Base-by-base conservation (phyloP, 1,140 invertebrate species). In the Eumeta japonica region DNA sequence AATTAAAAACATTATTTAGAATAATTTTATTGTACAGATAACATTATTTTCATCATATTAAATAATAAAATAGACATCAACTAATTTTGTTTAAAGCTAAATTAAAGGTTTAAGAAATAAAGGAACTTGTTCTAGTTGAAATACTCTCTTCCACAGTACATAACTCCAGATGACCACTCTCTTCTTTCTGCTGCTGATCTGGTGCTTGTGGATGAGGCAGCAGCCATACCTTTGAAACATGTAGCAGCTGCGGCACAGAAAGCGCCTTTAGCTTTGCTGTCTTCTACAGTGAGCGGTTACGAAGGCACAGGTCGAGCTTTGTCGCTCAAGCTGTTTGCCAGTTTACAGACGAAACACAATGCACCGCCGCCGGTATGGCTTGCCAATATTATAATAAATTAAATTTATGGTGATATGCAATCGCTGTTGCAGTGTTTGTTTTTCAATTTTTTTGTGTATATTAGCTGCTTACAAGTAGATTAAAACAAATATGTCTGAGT, bases 231-330 rank as follows among this genome's bases (percentile, higher is more conserved):
- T 0, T 74, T 99, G 31, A 90, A 93, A 0, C 82, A 93, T 50
- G 95, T 99, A 0, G 93, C 93, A 55, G 82, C 86, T 27, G 87
- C 97, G 61, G 87, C 98, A 63, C 79, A 94, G 35, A 93, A 93
- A 0, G 92, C 94, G 1, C 97, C 97, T 61, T 77, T 99, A 19
- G 90, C 95, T 3, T 94, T 99, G 60, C 83, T 99, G 57, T 87
- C 97, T 0, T 99, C 97, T 0, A 99, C 97, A 0, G 92, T 98
- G 17, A 96, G 97, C 63, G 96, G 94, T 58, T 98, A 99, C 71
- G 97, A 99, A 81, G 97, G 97, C 35, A 99, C 97, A 0, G 96
- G 97, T 0, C 78, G 97, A 13, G 97, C 94, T 1, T 77, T 99
- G 3, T 97, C 94, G 0, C 72, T 99, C 10, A 99, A 99, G 77